Base-by-base conservation (phyloP, 2,797 vertebrate genomes). In the Neosilurus hyrtlii region DNA sequence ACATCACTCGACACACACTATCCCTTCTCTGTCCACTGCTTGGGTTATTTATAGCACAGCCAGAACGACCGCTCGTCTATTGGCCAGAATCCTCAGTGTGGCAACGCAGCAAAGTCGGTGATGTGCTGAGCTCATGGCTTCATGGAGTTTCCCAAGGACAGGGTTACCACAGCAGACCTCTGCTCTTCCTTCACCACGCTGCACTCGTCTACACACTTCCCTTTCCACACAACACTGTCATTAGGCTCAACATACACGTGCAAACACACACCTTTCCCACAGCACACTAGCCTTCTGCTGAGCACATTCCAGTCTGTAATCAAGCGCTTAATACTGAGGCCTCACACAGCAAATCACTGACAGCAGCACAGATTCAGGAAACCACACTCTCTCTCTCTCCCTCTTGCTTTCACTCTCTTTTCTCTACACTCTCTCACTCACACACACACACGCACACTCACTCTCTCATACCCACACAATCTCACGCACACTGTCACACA, bases 111-210 rank as follows among this genome's bases (percentile, higher is more conserved):
- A 52, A 76, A 87, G 83, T 57, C 81, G 52, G 78, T 66, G 82
- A 86, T 85, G 66, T 86, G 86, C 81, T 79, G 70, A 78, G 75
- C 80, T 83, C 83, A 85, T 72, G 76, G 54, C 67, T 80, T 86
- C 83, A 73, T 51, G 82, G 87, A 83, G 87, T 86, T 88, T 88
- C 87, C 85, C 89, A 86, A 86, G 82, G 80, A 86, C 80, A 80
- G 81, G 82, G 89, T 90, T 90, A 88, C 87, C 87, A 86, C 86
- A 88, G 86, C 83, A 86, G 83, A 86, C 73, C 79, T 77, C 86
- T 7, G 22, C 56, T 76, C 80, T 83, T 49, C 71, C 81, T 79
- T 75, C 86, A 84, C 74, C 80, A 85, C 88, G 89, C 70, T 30
- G 49, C 72, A 82, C 86, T 81, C 51, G 59, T 66, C 81, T 24